Evolutionary conservation across 30 jellyfish, hydroid and myxozoan genomes (phyloP), one percentile per base, ranked within the genome.

Genomic region (Pelagia noctiluca): DNA sequence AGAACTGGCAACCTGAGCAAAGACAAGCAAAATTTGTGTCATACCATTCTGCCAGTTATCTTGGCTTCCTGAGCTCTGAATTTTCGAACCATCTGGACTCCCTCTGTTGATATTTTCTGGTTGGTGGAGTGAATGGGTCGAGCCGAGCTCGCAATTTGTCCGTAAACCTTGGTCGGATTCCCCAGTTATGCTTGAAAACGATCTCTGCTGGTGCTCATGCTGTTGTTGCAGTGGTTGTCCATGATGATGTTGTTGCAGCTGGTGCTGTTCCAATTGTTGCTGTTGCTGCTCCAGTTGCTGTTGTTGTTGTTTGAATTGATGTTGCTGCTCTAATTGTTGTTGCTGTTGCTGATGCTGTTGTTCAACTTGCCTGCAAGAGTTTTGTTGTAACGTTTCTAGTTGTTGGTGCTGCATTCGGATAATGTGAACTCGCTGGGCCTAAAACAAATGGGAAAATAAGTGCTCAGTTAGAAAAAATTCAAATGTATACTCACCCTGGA

Each of bases 381-480:
- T 46, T 23, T 68, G 53, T 50, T 67, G 90, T 52, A 79, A 28
- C 2, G 90, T 75, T 22, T 79, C 82, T 5, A 79, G 90, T 30
- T 79, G 90, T 47, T 79, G 90, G 22, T 64, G 82, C 61, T 79
- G 90, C 2, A 25, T 63, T 50, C 90, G 80, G 2, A 79, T 42
- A 0, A 79, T 79, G 82, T 79, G 90, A 67, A 79, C 52, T 42
- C 90, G 70, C 35, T 79, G 90, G 3, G 90, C 90, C 90, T 79
- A 34, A 25, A 60, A 71, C 36, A 0, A 18, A 19, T 0, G 42
- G 2, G 47, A 32, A 46, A 54, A 31, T 22, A 68, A 68, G 24
- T 5, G 26, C 5, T 7, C 72, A 7, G 24, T 57, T 57, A 57
- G 24, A 22, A 22, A 12, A 22, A 22, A n/a, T n/a, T n/a, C n/a